Percentiles rank a stretch among this genome's conserved stretches.
Evolutionary conservation across 2,797 vertebrate genomes (phyloP).

Genomic region (Eulemur rubriventer): DNA sequence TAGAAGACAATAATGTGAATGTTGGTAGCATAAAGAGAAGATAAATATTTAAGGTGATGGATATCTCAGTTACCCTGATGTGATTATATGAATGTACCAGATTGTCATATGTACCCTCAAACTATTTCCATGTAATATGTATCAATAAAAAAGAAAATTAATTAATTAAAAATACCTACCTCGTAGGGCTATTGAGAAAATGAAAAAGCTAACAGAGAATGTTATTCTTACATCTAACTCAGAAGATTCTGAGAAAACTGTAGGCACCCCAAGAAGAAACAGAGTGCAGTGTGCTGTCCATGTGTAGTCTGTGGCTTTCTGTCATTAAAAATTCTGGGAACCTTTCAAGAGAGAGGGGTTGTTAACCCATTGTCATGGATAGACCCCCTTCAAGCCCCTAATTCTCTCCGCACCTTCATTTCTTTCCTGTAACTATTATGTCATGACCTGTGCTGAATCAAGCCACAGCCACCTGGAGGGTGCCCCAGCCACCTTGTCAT

Average conservation of each 20-base stretch:
- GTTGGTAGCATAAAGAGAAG: neutral
- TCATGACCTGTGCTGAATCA: neutral
- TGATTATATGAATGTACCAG: neutral
- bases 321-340: neutral
- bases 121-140: neutral
- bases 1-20: neutral
- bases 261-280: neutral
- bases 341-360: neutral
- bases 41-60: neutral
- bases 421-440: neutral
- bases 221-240: neutral
- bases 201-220: neutral
- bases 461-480: neutral
- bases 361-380: neutral
- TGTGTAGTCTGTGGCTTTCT: neutral
- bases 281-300: accelerated
- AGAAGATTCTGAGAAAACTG: neutral
- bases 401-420: neutral
- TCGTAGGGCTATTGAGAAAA: neutral
- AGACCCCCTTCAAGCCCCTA: neutral
- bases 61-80: neutral
- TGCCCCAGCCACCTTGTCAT: neutral
- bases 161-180: neutral
- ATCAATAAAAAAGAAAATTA: neutral
- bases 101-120: neutral